Percentiles rank a stretch among this genome's conserved stretches.
phyloP scores from a whole-genome alignment of 2,797 vertebrate genomes.

The Arremon aurantiirostris region DNA sequence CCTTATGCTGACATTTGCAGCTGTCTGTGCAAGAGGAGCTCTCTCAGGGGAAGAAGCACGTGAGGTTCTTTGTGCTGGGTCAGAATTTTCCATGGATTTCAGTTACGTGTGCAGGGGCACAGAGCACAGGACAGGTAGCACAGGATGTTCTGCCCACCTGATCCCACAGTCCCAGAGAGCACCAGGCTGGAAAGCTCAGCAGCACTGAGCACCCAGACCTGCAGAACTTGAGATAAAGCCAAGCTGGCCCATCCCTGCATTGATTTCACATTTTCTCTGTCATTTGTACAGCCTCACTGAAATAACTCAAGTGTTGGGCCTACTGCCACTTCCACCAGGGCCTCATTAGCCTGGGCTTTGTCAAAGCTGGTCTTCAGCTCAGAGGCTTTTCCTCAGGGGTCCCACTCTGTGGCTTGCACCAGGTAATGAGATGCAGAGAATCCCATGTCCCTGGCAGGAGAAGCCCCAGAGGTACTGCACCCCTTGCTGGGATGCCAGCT shows the following conservation, averaged over 20 bases:
- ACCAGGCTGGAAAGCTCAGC: not conserved
- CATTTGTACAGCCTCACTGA: not conserved
- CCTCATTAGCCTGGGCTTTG: not conserved
- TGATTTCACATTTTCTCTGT: not conserved
- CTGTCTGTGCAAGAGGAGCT: not conserved
- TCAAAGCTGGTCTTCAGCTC: not conserved
- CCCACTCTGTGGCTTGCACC: not conserved
- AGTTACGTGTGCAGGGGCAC: rapidly evolving
- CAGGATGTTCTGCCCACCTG: not conserved
- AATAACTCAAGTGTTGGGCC: not conserved
- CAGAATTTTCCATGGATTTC: not conserved
- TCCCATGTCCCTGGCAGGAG: not conserved
- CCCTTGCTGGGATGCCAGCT: not conserved
- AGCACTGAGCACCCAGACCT: not conserved
- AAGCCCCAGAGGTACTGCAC: not conserved
- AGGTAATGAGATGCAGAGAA: conserved; percentile 24
- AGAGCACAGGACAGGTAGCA: not conserved
- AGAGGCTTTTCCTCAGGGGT: not conserved
- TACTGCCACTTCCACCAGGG: not conserved
- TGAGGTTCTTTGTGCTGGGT: not conserved
- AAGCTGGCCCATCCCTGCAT: not conserved
- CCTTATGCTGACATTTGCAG: not conserved
- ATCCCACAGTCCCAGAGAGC: not conserved
- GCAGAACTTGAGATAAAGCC: not conserved
- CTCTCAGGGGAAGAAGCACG: not conserved